Percentiles rank a stretch among this genome's conserved stretches.
Conservation (phyloP, 2,888 invertebrate genomes). For the Eurois occulta region DNA sequence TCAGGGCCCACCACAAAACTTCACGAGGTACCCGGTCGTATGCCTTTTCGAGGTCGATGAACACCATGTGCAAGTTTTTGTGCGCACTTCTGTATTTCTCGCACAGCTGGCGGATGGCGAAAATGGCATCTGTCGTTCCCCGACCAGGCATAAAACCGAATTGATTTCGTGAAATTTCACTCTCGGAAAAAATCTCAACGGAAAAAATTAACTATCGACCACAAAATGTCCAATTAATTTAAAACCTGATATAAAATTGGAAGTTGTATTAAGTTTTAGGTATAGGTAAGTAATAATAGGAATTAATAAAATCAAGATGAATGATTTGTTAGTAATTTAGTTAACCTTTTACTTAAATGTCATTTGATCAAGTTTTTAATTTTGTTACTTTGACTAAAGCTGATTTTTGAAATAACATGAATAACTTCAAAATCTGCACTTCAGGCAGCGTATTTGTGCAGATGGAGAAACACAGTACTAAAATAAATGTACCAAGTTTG, state of each 20-base stretch:
- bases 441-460: neutral
- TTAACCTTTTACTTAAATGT: neutral
- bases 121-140: no score
- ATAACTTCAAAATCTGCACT: neutral
- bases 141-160: no score
- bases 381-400: neutral
- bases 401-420: neutral
- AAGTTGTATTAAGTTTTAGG: neutral
- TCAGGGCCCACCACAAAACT: no score
- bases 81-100: no score
- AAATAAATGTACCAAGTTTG: no score
- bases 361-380: neutral
- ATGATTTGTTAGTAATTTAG: slow-evolving; percentile 9
- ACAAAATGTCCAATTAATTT: slow-evolving; percentile 48
- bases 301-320: neutral
- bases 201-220: slow-evolving; percentile 32
- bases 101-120: no score
- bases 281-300: neutral
- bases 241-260: slow-evolving; percentile 22
- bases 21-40: no score
- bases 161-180: no score
- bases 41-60: no score
- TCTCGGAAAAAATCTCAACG: no score
- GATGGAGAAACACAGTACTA: no score
- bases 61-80: no score